phyloP scores from a whole-genome alignment of 2,797 vertebrate species.

The Acridotheres tristis region DNA sequence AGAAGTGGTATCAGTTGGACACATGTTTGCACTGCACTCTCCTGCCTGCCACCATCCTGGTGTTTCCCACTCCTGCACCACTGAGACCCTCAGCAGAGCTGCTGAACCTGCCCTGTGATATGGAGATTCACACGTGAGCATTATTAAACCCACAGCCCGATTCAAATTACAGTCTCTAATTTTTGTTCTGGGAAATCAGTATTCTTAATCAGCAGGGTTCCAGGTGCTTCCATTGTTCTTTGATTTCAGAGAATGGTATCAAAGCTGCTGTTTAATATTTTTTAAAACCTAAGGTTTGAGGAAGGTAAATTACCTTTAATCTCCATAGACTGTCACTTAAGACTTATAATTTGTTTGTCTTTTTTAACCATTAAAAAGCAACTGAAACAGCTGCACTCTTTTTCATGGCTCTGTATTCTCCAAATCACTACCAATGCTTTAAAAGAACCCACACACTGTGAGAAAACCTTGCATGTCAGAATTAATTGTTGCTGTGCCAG shows the following conservation, averaged over 20 bases:
- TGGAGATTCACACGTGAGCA: neutral
- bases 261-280: conserved; percentile 22
- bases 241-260: conserved; percentile 15
- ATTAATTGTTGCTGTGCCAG: conserved; percentile 59
- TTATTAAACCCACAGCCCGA: neutral
- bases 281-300: conserved; percentile 21
- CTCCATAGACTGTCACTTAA: conserved; percentile 14
- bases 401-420: conserved; percentile 16
- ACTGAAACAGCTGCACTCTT: conserved; percentile 17
- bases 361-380: conserved; percentile 11
- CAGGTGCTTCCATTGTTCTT: conserved; percentile 1
- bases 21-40: conserved; percentile 29
- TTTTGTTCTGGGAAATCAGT: conserved; percentile 25
- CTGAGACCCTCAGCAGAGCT: neutral
- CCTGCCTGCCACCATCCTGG: neutral
- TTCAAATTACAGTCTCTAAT: conserved; percentile 11
- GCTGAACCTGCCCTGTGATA: neutral
- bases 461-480: conserved; percentile 53
- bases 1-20: conserved; percentile 32
- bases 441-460: conserved; percentile 19
- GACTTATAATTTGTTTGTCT: conserved; percentile 24
- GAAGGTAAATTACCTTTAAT: conserved; percentile 61
- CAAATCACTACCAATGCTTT: conserved; percentile 44
- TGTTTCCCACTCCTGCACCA: neutral
- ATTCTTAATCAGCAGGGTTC: conserved; percentile 37